Evolutionary conservation across 1,140 invertebrate species (phyloP).

Genomic region (Thalassaphorura encarpata): DNA sequence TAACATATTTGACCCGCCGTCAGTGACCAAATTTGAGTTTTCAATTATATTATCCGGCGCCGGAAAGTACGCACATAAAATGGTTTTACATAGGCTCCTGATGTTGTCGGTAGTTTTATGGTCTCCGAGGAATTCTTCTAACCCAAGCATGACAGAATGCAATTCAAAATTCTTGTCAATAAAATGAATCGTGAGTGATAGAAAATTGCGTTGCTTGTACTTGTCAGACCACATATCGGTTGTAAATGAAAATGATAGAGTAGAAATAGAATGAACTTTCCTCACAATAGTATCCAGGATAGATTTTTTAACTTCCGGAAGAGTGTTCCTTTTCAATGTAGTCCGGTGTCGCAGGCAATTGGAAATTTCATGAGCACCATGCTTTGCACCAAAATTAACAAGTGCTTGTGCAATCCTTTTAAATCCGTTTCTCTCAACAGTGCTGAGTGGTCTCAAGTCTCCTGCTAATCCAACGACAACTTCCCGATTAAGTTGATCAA

Average conservation of each 20-base stretch:
- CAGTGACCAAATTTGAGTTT: constrained; percentile 1
- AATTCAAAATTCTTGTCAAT: constrained; percentile 2
- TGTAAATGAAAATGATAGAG: constrained; percentile 2
- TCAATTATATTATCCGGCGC: background rate
- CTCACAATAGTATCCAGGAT: background rate
- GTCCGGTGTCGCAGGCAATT: background rate
- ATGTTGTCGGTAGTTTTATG: constrained; percentile 12
- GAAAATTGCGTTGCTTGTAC: constrained; percentile 10
- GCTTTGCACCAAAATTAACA: constrained; percentile 14
- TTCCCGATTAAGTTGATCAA: background rate
- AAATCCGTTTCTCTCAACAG: constrained; percentile 15
- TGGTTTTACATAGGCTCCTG: background rate
- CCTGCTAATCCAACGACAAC: constrained; percentile 11
- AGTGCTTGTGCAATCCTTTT: constrained; percentile 1
- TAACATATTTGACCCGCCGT: constrained; percentile 9
- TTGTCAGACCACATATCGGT: constrained; percentile 21
- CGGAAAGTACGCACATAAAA: background rate
- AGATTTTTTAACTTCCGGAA: background rate
- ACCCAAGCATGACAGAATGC: background rate
- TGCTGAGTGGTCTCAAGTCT: constrained; percentile 10
- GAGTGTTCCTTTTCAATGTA: background rate
- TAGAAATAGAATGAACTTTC: background rate
- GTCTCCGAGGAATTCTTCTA: constrained; percentile 7
- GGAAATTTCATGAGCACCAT: constrained; percentile 4
- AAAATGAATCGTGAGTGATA: constrained; percentile 16